phyloP scores from a whole-genome alignment of 2,888 invertebrate genomes.

The Lordiphosa fenestrarum region DNA sequence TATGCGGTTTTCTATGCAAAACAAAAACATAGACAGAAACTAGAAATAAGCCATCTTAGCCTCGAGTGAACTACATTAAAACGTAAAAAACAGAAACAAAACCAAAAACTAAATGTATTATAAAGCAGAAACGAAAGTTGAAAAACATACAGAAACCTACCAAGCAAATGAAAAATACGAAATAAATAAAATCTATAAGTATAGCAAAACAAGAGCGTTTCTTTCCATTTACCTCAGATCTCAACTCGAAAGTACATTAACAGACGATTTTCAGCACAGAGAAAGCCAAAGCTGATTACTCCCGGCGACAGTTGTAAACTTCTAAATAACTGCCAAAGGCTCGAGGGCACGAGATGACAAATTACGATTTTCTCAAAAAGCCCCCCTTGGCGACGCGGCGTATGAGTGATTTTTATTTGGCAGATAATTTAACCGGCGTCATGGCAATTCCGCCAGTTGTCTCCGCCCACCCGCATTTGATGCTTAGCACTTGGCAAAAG shows the following conservation, averaged over 20 bases:
- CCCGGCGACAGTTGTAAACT: constrained; percentile 65
- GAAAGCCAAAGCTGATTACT: constrained; percentile 68
- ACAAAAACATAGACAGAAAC: constrained; percentile 6
- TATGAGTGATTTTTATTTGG: constrained; percentile 75
- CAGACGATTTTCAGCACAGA: constrained; percentile 48
- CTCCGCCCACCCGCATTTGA: constrained; percentile 1
- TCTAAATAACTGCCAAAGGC: constrained; percentile 57
- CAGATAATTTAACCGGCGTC: constrained; percentile 69
- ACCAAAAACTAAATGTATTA: constrained; percentile 37
- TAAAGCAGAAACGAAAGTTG: constrained; percentile 34
- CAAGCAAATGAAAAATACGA: constrained; percentile 25
- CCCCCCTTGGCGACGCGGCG: constrained; percentile 39
- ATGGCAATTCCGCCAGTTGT: constrained; percentile 48
- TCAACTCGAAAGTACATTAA: constrained; percentile 52
- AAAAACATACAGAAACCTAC: constrained; percentile 30
- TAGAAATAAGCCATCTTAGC: constrained; percentile 31
- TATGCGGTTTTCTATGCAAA: constrained; percentile 42
- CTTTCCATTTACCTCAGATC: constrained; percentile 10
- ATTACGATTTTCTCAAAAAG: constrained; percentile 43
- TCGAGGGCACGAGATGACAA: constrained; percentile 45
- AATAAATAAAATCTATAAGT: constrained; percentile 32
- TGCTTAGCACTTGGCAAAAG: constrained; percentile 31
- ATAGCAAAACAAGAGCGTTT: constrained; percentile 38
- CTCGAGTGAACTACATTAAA: constrained; percentile 29
- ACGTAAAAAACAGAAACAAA: constrained; percentile 36